Conservation (phyloP, 2,113 vertebrate species). For the Otolemur garnettii region DNA sequence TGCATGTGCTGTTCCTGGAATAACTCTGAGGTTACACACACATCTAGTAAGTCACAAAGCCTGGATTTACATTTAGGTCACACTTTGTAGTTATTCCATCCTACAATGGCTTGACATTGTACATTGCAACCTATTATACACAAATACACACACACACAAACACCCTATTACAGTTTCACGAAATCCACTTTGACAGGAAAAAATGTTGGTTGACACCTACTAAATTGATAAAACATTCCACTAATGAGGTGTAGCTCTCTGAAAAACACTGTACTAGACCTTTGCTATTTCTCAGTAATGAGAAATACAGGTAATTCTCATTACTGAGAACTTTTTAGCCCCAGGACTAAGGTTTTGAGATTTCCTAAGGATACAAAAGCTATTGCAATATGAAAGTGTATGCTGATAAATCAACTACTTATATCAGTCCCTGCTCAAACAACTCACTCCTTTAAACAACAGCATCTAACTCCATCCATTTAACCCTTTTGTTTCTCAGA, state of each 20-base stretch:
- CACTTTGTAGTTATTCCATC: constrained; percentile 40
- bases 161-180: neutral
- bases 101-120: neutral
- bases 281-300: too few species aligned
- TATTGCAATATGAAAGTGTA: neutral
- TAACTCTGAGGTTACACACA: neutral
- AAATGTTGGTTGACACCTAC: neutral
- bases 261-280: constrained; percentile 10
- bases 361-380: constrained; percentile 33
- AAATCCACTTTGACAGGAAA: neutral
- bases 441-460: neutral
- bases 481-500: neutral
- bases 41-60: neutral
- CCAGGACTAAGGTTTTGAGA: neutral
- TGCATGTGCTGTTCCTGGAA: neutral
- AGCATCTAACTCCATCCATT: neutral
- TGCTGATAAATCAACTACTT: constrained; percentile 40
- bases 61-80: constrained; percentile 29
- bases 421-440: constrained; percentile 32
- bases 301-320: neutral
- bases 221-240: neutral
- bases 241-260: neutral
- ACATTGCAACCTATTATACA: constrained; percentile 9
- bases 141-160: neutral
- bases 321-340: constrained; percentile 34